Percentiles rank a stretch among this genome's conserved stretches.
These are phyloP conservation scores for Clavelina lepadiformis DNA, from an alignment of 23 tunicate species.

Conservation along the genomic window DNA sequence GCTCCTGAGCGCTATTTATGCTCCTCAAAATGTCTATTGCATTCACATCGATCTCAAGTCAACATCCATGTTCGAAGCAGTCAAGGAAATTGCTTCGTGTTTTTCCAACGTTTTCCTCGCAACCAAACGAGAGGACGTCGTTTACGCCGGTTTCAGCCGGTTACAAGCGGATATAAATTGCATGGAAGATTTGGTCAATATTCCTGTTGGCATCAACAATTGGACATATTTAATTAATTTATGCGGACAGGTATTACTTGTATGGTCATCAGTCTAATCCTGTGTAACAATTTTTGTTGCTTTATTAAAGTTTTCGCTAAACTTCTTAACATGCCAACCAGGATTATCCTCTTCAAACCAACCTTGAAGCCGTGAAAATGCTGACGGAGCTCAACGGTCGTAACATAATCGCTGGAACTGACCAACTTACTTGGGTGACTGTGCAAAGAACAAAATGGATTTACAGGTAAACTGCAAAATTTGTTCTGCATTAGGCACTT, in stretches of 20 bases:
- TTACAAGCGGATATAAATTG: constrained; percentile 71
- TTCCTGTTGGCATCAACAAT: not conserved
- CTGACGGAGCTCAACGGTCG: constrained; percentile 27
- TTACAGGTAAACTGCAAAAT: constrained; percentile 32
- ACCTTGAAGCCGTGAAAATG: constrained; percentile 28
- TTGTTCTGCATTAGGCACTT: too few species aligned
- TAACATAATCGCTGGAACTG: constrained; percentile 22
- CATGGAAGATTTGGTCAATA: constrained; percentile 50
- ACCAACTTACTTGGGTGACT: not conserved
- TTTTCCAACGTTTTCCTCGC: constrained; percentile 58
- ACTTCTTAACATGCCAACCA: too few species aligned
- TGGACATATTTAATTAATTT: constrained; percentile 74
- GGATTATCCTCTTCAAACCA: constrained; percentile 61
- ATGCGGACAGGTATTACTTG: constrained; percentile 79
- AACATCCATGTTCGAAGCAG: not conserved
- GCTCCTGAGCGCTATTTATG: constrained; percentile 58
- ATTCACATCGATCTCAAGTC: constrained; percentile 58
- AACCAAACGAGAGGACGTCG: constrained; percentile 20
- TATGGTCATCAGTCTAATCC: too few species aligned
- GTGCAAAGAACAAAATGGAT: constrained; percentile 12
- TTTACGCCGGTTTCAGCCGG: constrained; percentile 49
- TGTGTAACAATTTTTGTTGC: too few species aligned
- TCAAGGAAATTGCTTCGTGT: constrained; percentile 22
- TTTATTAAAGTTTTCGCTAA: too few species aligned
- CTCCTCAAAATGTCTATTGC: constrained; percentile 62